These are phyloP conservation scores for Australoheros scitulus DNA, from an alignment of 2,113 vertebrate genomes.

Conservation along the genomic window DNA sequence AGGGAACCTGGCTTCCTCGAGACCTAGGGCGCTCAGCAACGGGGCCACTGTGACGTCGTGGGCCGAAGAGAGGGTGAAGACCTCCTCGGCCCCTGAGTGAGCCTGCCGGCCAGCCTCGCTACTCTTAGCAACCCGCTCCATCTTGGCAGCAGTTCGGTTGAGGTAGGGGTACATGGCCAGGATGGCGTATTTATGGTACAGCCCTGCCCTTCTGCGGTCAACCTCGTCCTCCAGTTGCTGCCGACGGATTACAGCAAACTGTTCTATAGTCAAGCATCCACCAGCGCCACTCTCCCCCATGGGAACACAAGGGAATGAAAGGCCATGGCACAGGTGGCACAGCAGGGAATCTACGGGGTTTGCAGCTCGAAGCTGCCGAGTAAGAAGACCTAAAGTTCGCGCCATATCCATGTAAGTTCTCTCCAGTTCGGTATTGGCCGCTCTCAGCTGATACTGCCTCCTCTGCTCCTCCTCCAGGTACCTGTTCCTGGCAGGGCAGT, in stretches of 20 bases:
- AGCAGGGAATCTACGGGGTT: constrained; percentile 94
- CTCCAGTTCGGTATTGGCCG: constrained; percentile 85
- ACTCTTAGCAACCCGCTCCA: constrained; percentile 84
- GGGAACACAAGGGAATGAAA: constrained; percentile 88
- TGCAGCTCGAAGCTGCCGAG: constrained; percentile 88
- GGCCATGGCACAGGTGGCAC: constrained; percentile 93
- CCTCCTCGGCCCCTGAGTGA: constrained; percentile 77
- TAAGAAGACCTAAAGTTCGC: constrained; percentile 85
- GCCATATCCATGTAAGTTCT: constrained; percentile 90
- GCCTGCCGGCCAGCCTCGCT: constrained; percentile 61
- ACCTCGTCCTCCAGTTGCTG: constrained; percentile 93
- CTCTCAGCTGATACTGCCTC: constrained; percentile 88
- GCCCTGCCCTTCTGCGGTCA: constrained; percentile 84
- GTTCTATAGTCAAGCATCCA: constrained; percentile 86
- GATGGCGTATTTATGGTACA: constrained; percentile 89
- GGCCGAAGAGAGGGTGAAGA: constrained; percentile 90
- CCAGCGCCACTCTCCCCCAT: background rate
- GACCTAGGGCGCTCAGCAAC: constrained; percentile 91
- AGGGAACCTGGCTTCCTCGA: constrained; percentile 89
- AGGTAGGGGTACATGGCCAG: constrained; percentile 92
- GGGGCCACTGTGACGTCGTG: constrained; percentile 96
- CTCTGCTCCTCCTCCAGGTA: constrained; percentile 93
- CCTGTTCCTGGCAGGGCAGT: constrained; percentile 89
- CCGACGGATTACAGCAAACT: constrained; percentile 90
- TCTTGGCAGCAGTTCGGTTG: constrained; percentile 86